phyloP scores from a whole-genome alignment of 2,113 vertebrate species.

The Nettapus auritus region DNA sequence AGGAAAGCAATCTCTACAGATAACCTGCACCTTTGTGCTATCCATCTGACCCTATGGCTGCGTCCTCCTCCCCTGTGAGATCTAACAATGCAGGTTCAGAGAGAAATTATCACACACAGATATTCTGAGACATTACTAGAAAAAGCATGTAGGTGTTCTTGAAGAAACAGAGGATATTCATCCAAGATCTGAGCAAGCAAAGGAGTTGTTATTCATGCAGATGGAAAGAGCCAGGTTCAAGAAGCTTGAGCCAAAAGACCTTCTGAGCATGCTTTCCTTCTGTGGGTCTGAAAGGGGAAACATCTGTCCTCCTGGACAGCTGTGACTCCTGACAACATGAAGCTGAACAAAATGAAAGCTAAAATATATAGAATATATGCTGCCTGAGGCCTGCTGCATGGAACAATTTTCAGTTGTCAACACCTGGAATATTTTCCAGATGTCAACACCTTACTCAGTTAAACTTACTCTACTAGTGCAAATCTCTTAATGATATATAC shows the following conservation, averaged over 20 bases:
- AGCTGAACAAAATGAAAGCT: not conserved
- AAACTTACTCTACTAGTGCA: not conserved
- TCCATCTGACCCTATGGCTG: too few relatives aligned
- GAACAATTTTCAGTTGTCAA: not conserved
- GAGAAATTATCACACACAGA: not conserved
- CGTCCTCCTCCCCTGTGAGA: not conserved
- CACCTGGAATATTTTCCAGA: not conserved
- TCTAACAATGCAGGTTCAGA: not conserved
- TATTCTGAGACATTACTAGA: not conserved
- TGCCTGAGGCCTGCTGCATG: not conserved
- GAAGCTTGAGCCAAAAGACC: not conserved
- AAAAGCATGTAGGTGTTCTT: not conserved
- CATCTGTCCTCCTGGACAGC: not conserved
- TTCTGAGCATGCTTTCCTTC: not conserved
- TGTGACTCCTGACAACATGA: not conserved
- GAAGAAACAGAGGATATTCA: not conserved
- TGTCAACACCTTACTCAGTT: not conserved
- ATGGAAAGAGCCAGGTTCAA: not conserved
- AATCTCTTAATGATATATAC: not conserved
- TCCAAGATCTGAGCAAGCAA: not conserved
- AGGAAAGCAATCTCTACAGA: not conserved
- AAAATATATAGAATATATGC: too few relatives aligned
- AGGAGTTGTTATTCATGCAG: not conserved
- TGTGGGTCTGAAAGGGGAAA: accelerated
- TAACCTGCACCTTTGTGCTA: not conserved